phyloP scores from a whole-genome alignment of 2,888 invertebrate species.

The Macaria notata region DNA sequence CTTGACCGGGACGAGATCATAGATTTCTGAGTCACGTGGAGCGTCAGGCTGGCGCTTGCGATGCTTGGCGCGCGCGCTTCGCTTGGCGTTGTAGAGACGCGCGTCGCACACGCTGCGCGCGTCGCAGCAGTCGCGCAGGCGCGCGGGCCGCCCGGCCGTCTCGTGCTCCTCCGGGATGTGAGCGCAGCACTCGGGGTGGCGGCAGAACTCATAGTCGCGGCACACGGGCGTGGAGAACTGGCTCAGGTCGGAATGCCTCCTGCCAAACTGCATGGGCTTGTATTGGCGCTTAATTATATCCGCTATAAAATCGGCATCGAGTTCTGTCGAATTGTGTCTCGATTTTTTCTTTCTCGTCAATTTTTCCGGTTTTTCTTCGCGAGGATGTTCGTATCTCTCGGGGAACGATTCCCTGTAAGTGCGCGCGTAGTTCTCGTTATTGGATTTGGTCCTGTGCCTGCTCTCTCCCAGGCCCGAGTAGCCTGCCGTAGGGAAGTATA shows the following conservation, averaged over 20 bases:
- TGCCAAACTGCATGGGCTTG: constrained; percentile 61
- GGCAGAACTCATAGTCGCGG: constrained; percentile 58
- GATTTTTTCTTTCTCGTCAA: constrained; percentile 34
- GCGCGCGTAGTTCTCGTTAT: constrained; percentile 27
- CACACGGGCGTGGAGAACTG: constrained; percentile 71
- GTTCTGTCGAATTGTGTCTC: constrained; percentile 35
- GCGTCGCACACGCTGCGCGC: constrained; percentile 65
- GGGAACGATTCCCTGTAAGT: constrained; percentile 33
- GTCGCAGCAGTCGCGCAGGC: constrained; percentile 45
- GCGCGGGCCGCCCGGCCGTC: constrained; percentile 24
- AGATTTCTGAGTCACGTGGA: constrained; percentile 61
- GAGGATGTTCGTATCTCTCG: constrained; percentile 29
- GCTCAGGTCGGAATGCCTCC: constrained; percentile 57
- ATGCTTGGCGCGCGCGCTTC: constrained; percentile 41
- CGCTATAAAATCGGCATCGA: constrained; percentile 64
- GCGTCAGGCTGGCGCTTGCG: constrained; percentile 40
- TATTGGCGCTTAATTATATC: constrained; percentile 69
- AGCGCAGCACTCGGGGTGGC: constrained; percentile 36
- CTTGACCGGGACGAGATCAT: constrained; percentile 70
- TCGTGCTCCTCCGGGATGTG: constrained; percentile 49
- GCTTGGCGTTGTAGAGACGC: constrained; percentile 56
- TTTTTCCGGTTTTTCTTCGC: constrained; percentile 32
- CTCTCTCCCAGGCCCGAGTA: constrained; percentile 34
- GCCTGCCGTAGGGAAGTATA: constrained; percentile 25
- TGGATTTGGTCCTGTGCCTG: constrained; percentile 34